phyloP scores from a whole-genome alignment of 2,113 vertebrate species.

The Ophthalmolycus amberensis region DNA sequence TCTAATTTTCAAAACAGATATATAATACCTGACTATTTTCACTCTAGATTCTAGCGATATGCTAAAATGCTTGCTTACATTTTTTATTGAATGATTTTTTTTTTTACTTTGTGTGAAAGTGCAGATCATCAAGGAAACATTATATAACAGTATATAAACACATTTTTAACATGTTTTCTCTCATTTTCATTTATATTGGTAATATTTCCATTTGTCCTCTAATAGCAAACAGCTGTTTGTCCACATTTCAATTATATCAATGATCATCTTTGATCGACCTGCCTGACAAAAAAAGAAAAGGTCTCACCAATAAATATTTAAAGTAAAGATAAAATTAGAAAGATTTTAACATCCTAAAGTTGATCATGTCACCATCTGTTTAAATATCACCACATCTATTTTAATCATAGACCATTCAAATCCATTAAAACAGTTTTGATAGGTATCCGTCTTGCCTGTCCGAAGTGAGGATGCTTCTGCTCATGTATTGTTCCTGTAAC shows the following conservation, averaged over 20 bases:
- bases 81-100: not conserved
- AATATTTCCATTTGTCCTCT: not conserved
- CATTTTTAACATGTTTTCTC: slow-evolving; percentile 3
- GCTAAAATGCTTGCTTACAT: not conserved
- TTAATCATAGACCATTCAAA: not conserved
- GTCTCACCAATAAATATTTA: not conserved
- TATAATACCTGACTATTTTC: not conserved
- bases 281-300: not conserved
- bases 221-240: not conserved
- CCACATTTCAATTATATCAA: not conserved
- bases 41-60: not conserved
- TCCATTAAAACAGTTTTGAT: not conserved
- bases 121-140: not conserved
- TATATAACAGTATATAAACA: not conserved
- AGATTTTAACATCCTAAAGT: not conserved
- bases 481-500: slow-evolving; percentile 39
- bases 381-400: not conserved
- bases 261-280: not conserved
- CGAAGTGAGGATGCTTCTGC: slow-evolving; percentile 23
- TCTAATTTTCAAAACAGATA: not conserved
- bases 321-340: not conserved
- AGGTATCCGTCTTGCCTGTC: not conserved
- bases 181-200: not conserved
- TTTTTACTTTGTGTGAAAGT: not conserved
- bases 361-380: not conserved